These are phyloP conservation scores for Laspeyria flexula DNA, from an alignment of 2,888 invertebrate species.

Conservation along the genomic window DNA sequence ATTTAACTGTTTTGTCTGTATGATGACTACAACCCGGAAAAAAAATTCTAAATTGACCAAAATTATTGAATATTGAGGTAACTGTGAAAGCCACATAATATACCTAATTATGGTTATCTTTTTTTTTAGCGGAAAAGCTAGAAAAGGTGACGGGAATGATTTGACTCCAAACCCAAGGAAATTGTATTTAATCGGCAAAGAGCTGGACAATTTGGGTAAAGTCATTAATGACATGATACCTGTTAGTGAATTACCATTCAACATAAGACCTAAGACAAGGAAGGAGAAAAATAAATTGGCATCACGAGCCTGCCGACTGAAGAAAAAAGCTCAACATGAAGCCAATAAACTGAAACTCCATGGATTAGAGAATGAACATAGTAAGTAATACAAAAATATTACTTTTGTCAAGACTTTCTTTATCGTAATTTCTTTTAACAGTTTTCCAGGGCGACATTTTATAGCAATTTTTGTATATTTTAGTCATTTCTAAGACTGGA, in stretches of 20 bases:
- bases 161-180: conserved; percentile 98
- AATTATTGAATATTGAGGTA: too few species aligned
- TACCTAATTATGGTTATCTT: too few species aligned
- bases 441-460: too few species aligned
- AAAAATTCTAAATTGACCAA: too few species aligned
- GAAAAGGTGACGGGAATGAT: conserved; percentile 99
- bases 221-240: conserved; percentile 98
- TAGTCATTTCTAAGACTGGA: too few species aligned
- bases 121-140: conserved; percentile 91
- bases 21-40: too few species aligned
- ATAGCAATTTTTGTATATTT: too few species aligned
- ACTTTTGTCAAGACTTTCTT: conserved; percentile 1
- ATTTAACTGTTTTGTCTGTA: too few species aligned
- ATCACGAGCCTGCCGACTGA: conserved; percentile 97
- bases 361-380: conserved; percentile 97
- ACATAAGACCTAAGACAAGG: conserved; percentile 95
- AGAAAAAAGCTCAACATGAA: conserved; percentile 99
- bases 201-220: conserved; percentile 95
- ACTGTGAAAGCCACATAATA: too few species aligned
- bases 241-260: conserved; percentile 96
- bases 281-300: conserved; percentile 99
- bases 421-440: too few species aligned
- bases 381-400: conserved; percentile 86
- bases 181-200: conserved; percentile 95
- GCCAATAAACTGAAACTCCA: conserved; percentile 98